Evolutionary conservation across 1,140 invertebrate genomes (phyloP).

Genomic region (Neocloeon triangulifer): DNA sequence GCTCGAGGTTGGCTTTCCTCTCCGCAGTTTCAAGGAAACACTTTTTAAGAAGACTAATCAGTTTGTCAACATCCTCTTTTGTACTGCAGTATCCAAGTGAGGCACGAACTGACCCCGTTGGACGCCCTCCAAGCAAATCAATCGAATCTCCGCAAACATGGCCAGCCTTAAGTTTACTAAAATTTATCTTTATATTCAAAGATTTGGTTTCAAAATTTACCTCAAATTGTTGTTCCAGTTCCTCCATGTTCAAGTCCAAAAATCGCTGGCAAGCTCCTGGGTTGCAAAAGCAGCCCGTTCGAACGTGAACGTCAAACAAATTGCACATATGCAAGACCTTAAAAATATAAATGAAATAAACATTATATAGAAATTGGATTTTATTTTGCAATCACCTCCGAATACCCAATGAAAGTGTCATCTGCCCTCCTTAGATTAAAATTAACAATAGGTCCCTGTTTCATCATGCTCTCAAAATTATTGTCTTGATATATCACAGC

Average conservation of each 20-base stretch:
- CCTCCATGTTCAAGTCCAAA: slow-evolving; percentile 38
- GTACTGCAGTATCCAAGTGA: slow-evolving; percentile 88
- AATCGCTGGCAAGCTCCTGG: slow-evolving; percentile 81
- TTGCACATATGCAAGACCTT: slow-evolving; percentile 75
- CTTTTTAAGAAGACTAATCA: slow-evolving; percentile 46
- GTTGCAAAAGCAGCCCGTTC: slow-evolving; percentile 93
- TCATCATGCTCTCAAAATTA: slow-evolving; percentile 29
- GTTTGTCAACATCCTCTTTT: slow-evolving; percentile 38
- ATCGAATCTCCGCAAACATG: slow-evolving; percentile 80
- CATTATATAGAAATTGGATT: not conserved
- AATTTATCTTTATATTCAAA: no score
- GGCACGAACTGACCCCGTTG: slow-evolving; percentile 76
- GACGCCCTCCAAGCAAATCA: slow-evolving; percentile 70
- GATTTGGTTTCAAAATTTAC: no score
- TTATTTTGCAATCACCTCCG: slow-evolving; percentile 37
- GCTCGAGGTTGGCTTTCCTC: not conserved
- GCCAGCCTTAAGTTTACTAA: slow-evolving; percentile 42
- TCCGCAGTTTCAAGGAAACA: slow-evolving; percentile 42
- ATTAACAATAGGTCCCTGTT: slow-evolving; percentile 68
- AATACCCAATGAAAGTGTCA: slow-evolving; percentile 65
- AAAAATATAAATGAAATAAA: slow-evolving; percentile 12
- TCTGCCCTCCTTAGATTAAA: slow-evolving; percentile 66
- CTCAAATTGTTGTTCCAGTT: slow-evolving; percentile 54
- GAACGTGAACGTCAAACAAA: slow-evolving; percentile 60
- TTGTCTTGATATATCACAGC: slow-evolving; percentile 49